Evolutionary conservation across 1,140 invertebrate genomes (phyloP), one percentile per base, ranked within the genome.

Genomic region (Drosophila subobscura): DNA sequence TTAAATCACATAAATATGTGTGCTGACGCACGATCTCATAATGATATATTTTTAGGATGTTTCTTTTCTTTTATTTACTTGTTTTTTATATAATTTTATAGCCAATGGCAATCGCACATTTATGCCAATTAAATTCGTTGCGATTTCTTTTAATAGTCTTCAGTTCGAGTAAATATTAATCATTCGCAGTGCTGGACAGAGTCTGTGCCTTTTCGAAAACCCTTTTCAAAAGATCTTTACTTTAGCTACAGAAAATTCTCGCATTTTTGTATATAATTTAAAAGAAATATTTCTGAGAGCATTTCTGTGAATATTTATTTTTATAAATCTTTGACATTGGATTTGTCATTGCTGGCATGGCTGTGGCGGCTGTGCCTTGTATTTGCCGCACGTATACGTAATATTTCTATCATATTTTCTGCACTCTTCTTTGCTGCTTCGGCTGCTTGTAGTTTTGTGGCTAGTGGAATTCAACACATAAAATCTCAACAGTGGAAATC

Each of bases 311-410:
- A 88, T 83, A 89, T 88, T 88, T 89, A 89, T 89, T 89, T 89
- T 89, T 89, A 89, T 89, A 89, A 89, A 79, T 68, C 76, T 89
- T 79, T 89, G 88, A 90, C 89, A 90, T 90, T 90, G 89, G 79
- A 79, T 90, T 85, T 90, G 88, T 90, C 88, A 90, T 90, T 90
- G 88, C 83, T 77, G 74, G 29, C 29, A 8, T 8, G 29, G 29
- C 54, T 70, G 52, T 52, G 45, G 46, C 56, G 47, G 40, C 71
- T 47, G 63, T 72, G 60, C 70, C 54, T 64, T 65, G 68, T 65
- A 60, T 57, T 49, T 75, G 65, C 61, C 50, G 61, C 29, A 37
- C 85, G 79, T 86, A 86, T 86, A 81, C 78, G 83, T 88, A 88
- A 86, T 88, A 86, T 80, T 72, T 80, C 54, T 63, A 56, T 52